These are phyloP conservation scores for Zelostemma sp. DNA, from an alignment of 1,140 invertebrate genomes.

Conservation along the genomic window DNA sequence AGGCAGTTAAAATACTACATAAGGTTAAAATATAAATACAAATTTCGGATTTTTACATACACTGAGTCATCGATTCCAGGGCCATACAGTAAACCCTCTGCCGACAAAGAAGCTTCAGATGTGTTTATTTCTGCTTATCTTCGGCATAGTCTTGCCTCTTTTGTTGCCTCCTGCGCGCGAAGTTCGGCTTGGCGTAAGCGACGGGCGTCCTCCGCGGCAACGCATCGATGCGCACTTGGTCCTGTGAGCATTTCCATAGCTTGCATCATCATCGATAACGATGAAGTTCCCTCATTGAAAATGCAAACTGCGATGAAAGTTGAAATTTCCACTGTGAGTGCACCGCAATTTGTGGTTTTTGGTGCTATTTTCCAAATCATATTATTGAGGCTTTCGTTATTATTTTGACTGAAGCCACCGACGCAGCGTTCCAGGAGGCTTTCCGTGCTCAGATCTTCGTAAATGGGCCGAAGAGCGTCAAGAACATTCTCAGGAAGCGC, in stretches of 20 bases:
- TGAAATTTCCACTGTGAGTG: background rate
- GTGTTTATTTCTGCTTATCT: background rate
- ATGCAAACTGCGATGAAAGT: background rate
- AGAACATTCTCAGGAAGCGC: background rate
- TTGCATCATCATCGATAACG: background rate
- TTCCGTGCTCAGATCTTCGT: background rate
- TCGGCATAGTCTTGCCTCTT: background rate
- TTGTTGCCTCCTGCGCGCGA: background rate
- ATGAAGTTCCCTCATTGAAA: background rate
- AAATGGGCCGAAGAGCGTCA: background rate
- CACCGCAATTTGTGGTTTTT: background rate
- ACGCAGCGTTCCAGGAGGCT: background rate
- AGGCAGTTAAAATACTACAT: background rate
- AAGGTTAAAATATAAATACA: background rate
- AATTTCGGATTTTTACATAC: background rate
- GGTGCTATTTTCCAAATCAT: background rate
- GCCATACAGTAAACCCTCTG: background rate
- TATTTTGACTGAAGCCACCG: background rate
- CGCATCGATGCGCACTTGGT: background rate
- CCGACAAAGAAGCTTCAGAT: background rate
- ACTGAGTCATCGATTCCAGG: background rate
- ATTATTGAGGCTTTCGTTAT: background rate
- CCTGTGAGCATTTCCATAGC: background rate
- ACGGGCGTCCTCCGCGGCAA: background rate
- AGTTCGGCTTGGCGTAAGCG: background rate